phyloP scores from a whole-genome alignment of 2,797 vertebrate genomes.

The Aythya fuligula region DNA sequence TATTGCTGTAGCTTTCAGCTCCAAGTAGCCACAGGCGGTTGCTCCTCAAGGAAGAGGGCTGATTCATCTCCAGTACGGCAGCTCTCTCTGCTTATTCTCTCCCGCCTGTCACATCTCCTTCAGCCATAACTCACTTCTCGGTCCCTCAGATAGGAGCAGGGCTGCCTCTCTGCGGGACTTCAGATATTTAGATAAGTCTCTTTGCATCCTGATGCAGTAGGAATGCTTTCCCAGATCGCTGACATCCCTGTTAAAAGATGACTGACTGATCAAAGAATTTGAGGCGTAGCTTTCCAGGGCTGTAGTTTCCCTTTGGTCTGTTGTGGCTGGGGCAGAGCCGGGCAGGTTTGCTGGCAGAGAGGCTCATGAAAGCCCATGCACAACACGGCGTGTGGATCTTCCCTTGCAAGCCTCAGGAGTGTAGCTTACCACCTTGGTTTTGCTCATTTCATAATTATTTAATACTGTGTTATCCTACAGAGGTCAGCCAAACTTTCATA shows the following conservation, averaged over 20 bases:
- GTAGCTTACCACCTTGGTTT: background rate
- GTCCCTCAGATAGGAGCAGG: constrained; percentile 28
- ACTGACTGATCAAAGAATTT: constrained; percentile 24
- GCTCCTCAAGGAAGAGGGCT: background rate
- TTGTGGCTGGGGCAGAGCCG: background rate
- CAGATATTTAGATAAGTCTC: constrained; percentile 58
- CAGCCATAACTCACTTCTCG: constrained; percentile 43
- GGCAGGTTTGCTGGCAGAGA: background rate
- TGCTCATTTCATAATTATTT: background rate
- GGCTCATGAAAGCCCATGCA: fast-evolving
- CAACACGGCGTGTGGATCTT: background rate
- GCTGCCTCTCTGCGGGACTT: constrained; percentile 48
- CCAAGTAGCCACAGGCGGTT: constrained; percentile 37
- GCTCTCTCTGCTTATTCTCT: constrained; percentile 48
- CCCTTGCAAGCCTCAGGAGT: background rate
- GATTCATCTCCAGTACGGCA: background rate
- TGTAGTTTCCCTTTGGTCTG: background rate
- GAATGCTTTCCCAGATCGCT: constrained; percentile 51
- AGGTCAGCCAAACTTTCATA: background rate
- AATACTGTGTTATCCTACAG: background rate
- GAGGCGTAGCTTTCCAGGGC: background rate
- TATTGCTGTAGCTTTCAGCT: constrained; percentile 32
- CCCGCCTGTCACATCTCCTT: constrained; percentile 43
- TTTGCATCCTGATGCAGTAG: constrained; percentile 50
- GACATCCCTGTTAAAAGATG: constrained; percentile 60